A percentile compares a stretch with the other conserved stretches of the same genome.
Evolutionary conservation across 1,140 invertebrate species (phyloP).

Genomic region (Pogonognathellus flavescens): DNA sequence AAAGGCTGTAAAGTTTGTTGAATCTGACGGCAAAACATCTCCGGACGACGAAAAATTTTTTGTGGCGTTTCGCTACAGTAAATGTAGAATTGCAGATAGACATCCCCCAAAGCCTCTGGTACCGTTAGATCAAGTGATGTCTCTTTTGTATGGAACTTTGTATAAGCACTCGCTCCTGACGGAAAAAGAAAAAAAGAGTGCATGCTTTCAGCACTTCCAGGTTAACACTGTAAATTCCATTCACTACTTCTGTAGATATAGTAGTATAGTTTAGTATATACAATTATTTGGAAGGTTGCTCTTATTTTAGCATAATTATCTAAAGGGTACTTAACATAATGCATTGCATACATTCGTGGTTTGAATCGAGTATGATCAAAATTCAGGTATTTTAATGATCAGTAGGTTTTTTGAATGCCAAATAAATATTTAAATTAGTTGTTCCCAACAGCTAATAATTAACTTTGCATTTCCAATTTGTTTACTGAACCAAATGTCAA

Average conservation of each 20-base stretch:
- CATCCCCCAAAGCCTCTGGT: neutral
- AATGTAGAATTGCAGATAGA: neutral
- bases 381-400: too few relatives aligned
- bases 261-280: too few relatives aligned
- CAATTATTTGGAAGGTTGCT: too few relatives aligned
- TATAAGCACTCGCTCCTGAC: neutral
- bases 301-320: too few relatives aligned
- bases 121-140: conserved; percentile 2
- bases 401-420: too few relatives aligned
- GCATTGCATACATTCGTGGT: too few relatives aligned
- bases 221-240: conserved; percentile 17
- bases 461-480: too few relatives aligned
- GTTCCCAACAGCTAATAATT: too few relatives aligned
- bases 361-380: too few relatives aligned
- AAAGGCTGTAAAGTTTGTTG: neutral
- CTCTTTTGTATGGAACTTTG: neutral
- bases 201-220: conserved; percentile 4
- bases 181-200: neutral
- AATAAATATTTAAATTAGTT: too few relatives aligned
- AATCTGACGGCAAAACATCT: neutral
- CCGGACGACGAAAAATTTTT: conserved; percentile 6
- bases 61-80: conserved; percentile 13
- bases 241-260: neutral
- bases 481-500: too few relatives aligned
- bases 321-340: too few relatives aligned